Conservation (phyloP, 2,888 invertebrate species). For the Desoria tigrina region DNA sequence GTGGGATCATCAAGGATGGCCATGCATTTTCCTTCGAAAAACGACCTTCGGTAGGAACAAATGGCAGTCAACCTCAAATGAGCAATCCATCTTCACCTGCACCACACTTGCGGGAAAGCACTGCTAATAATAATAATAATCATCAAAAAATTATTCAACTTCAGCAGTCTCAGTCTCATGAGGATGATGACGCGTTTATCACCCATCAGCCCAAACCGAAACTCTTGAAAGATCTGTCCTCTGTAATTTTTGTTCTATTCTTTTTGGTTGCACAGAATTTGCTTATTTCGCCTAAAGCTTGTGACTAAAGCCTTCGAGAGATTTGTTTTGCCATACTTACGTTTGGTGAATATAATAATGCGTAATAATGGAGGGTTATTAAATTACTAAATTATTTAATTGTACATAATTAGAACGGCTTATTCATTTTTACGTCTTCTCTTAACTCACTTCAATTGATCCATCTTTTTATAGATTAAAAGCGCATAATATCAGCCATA, state of each 20-base stretch:
- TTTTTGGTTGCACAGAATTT: slow-evolving; percentile 18
- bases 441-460: too few relatives aligned
- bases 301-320: background rate
- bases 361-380: too few relatives aligned
- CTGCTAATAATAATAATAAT: slow-evolving; percentile 15
- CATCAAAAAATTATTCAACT: slow-evolving; percentile 63
- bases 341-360: too few relatives aligned
- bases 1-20: slow-evolving; percentile 60
- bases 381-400: too few relatives aligned
- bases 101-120: slow-evolving; percentile 32
- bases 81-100: slow-evolving; percentile 28
- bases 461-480: too few relatives aligned
- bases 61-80: background rate
- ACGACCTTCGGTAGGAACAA: slow-evolving; percentile 61
- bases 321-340: too few relatives aligned
- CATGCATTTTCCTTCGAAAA: slow-evolving; percentile 86
- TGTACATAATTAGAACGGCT: too few relatives aligned
- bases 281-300: slow-evolving; percentile 15
- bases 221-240: slow-evolving; percentile 31
- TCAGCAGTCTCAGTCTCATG: slow-evolving; percentile 67
- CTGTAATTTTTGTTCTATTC: slow-evolving; percentile 32
- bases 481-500: too few relatives aligned
- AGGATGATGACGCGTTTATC: slow-evolving; percentile 72
- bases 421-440: too few relatives aligned
- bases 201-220: slow-evolving; percentile 41